Base-by-base conservation (phyloP, 2,113 vertebrate genomes). In the Machaerirhynchus nigripectus region DNA sequence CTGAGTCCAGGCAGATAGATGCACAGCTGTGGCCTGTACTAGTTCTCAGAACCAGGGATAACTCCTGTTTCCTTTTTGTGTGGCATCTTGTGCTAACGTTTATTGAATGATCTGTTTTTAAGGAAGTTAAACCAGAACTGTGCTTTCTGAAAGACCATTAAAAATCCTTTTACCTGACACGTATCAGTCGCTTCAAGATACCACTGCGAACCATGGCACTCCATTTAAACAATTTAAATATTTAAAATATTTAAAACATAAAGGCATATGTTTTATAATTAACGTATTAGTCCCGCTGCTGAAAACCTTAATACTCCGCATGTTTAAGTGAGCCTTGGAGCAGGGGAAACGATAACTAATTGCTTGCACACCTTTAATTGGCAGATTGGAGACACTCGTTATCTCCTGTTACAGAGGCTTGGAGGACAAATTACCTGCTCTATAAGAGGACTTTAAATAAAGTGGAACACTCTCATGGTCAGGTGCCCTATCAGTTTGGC, bases 401-500 rank as follows among this genome's bases (percentile, higher is more conserved):
- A 20, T 23, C 21, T 30, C 28, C 35, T 78, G 40, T 56, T 68
- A 12, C 4, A 22, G 40, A 52, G 39, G 23, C 55, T 55, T 55
- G 55, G 31, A 68, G n/a, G 22, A 33, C 28, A 73, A 50, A 20
- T 63, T 2, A 9, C 6, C 59, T 49, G 35, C 20, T 85, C 35
- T 39, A 2, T 19, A 33, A n/a, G 60, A 65, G 35, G 18, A 26
- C 33, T 79, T 37, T 12, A 5, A 2, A 0, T 40, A 2, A 49
- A 42, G n/a, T 44, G 52, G 16, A 49, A 21, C 7, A 1, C 11
- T 63, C 0, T 26, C 6, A 1, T 27, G 68, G 49, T 31, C 18
- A 1, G 4, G 30, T 33, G 68, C 15, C 28, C 33, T 65, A 0
- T 46, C 50, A 57, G 27, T 47, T 46, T 64, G 74, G 39, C 44